Percentiles rank a stretch among this genome's conserved stretches.
These are phyloP conservation scores for Plecotus auritus DNA, from an alignment of 2,113 vertebrate species.

Conservation along the genomic window DNA sequence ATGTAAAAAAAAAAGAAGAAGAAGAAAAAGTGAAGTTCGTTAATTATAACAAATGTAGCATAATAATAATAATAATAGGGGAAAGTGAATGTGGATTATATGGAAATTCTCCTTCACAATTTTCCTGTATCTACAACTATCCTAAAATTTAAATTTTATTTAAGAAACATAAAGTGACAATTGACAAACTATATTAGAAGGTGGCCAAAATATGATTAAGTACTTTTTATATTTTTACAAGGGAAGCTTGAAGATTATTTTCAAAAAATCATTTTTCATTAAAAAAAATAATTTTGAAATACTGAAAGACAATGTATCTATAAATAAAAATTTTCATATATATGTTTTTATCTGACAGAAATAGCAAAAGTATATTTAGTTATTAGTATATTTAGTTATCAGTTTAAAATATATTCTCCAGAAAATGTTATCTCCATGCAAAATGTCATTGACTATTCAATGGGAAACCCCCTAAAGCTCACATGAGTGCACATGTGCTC, in stretches of 20 bases:
- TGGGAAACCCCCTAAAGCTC: not conserved
- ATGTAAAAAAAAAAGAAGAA: not conserved
- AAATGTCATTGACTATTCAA: constrained; percentile 7
- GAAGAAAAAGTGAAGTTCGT: not conserved
- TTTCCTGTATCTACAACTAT: not conserved
- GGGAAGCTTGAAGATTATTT: not conserved
- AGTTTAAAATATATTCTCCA: constrained; percentile 9
- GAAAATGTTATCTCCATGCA: not conserved
- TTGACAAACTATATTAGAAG: constrained; percentile 16
- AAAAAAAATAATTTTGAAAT: constrained; percentile 5
- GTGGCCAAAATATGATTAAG: not conserved
- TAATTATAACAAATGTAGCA: not conserved
- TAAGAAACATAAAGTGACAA: constrained; percentile 1
- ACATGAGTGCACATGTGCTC: not conserved
- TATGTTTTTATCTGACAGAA: not conserved
- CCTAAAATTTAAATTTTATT: constrained; percentile 6
- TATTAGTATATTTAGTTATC: not conserved
- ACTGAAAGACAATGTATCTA: constrained; percentile 8
- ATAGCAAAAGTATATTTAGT: constrained; percentile 34
- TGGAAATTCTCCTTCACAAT: not conserved
- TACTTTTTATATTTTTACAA: constrained; percentile 25
- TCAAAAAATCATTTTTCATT: constrained; percentile 6
- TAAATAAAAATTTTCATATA: not conserved
- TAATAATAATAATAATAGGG: not conserved
- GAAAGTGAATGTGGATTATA: not conserved